These are phyloP conservation scores for Pao palembangensis DNA, from an alignment of 2,113 vertebrate genomes.

Conservation along the genomic window DNA sequence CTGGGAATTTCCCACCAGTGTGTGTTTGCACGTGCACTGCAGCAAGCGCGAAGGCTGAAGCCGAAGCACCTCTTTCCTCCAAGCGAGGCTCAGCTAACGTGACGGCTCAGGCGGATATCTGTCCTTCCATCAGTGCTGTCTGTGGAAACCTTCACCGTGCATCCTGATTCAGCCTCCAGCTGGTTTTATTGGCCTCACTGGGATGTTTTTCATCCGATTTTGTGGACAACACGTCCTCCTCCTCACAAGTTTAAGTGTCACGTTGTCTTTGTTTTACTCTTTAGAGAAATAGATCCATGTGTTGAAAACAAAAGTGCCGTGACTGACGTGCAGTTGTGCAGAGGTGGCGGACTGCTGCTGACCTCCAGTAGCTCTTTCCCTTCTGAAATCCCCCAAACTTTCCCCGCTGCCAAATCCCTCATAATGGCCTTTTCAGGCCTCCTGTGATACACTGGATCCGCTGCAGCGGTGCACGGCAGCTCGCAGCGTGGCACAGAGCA, in stretches of 20 bases:
- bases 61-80: conserved; percentile 18
- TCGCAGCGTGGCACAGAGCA: conserved; percentile 20
- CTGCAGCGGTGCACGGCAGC: conserved; percentile 34
- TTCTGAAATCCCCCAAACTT: conserved; percentile 70
- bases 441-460: conserved; percentile 33
- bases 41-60: neutral
- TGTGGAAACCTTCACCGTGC: too few relatives aligned
- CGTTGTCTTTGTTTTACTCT: neutral
- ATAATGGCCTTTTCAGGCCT: conserved; percentile 66
- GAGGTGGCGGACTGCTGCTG: conserved; percentile 37
- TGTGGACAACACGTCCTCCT: too few relatives aligned
- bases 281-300: conserved; percentile 6
- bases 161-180: too few relatives aligned
- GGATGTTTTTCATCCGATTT: too few relatives aligned
- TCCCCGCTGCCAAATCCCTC: conserved; percentile 40
- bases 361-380: conserved; percentile 63
- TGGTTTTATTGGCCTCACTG: too few relatives aligned
- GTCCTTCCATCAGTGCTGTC: too few relatives aligned
- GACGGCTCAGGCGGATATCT: neutral
- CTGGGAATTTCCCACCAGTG: conserved; percentile 70
- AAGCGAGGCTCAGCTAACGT: conserved; percentile 2
- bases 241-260: too few relatives aligned
- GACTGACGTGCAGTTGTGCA: conserved; percentile 1
- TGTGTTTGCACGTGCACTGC: conserved; percentile 26
- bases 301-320: neutral